Evolutionary conservation across 2,797 vertebrate species (phyloP), one percentile per base, ranked within the genome.

Genomic region (Anolis apletophallus): DNA sequence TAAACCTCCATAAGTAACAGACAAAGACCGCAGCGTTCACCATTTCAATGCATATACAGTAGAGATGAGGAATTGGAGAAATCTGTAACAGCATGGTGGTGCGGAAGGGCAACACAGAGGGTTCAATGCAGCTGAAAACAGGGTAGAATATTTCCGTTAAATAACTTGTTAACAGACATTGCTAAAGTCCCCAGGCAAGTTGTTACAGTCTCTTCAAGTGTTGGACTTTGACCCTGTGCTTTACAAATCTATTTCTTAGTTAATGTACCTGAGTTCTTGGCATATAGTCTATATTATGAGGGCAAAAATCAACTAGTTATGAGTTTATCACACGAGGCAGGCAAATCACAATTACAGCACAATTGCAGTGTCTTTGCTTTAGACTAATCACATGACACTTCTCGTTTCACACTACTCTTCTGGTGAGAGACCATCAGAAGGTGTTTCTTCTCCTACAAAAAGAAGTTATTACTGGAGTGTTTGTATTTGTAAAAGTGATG

Each of bases 1-100:
- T 54, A 87, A 80, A 84, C 32, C 50, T 84, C 76, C 55, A 23
- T 36, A 79, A 73, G 75, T 80, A 80, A 79, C 46, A 88, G 54
- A 61, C 9, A 59, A 81, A 81, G 14, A 55, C 61, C 55, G 13
- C 52, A 59, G 69, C 32, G 67, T 84, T 55, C 68, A 67, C 46
- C 57, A 55, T 54, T 84, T 64, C 40, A 74, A 84, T 84, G 46
- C 73, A 74, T 74, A 46, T 74, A 57, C 32, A 73, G 36, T n/a
- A 69, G 8, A 55, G 34, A 57, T 54, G 61, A 72, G 14, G 57
- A 79, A 64, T 84, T 81, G 73, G 12, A 81, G 59, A 79, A 79
- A 78, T 64, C 57, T 87, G 29, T 46, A 54, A 73, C 32, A 64
- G 75, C 75, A 87, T 10, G 59, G 50, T 73, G 23, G 55, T 79